A percentile compares a stretch with the other conserved stretches of the same genome.
Conservation (phyloP, 1,140 invertebrate genomes). For the Apis dorsata region DNA sequence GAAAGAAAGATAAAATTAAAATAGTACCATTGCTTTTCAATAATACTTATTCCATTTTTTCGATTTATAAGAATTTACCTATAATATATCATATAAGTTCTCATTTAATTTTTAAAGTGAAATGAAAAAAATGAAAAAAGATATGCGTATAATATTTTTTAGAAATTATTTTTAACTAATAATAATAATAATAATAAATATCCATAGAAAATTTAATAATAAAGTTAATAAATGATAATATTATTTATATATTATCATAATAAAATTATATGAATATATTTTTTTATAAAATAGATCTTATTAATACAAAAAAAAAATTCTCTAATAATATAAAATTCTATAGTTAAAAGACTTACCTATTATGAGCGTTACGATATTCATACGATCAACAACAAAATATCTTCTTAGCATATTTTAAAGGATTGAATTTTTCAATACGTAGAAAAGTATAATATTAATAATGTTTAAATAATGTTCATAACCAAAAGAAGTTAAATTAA, state of each 20-base stretch:
- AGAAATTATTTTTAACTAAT: no score
- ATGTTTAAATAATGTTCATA: neutral
- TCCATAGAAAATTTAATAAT: neutral
- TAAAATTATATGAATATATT: neutral
- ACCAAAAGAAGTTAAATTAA: neutral
- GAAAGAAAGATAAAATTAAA: neutral
- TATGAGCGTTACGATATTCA: neutral
- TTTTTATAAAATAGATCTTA: neutral
- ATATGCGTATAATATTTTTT: neutral
- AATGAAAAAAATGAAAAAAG: no score
- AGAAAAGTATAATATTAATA: neutral
- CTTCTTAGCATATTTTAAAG: neutral
- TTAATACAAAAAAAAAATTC: neutral
- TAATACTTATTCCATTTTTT: slow-evolving; percentile 4
- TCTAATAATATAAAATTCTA: neutral
- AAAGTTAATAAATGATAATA: neutral
- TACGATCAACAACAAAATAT: neutral
- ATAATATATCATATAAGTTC: neutral
- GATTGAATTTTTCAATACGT: neutral
- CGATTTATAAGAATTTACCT: slow-evolving; percentile 39
- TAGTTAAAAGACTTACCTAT: slow-evolving; percentile 23
- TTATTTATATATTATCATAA: neutral
- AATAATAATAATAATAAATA: neutral
- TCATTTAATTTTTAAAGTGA: neutral
- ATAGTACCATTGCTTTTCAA: neutral